A percentile compares a stretch with the other conserved stretches of the same genome.
Evolutionary conservation across 2,113 vertebrate species (phyloP).

Genomic region (Hippocampus abdominalis): DNA sequence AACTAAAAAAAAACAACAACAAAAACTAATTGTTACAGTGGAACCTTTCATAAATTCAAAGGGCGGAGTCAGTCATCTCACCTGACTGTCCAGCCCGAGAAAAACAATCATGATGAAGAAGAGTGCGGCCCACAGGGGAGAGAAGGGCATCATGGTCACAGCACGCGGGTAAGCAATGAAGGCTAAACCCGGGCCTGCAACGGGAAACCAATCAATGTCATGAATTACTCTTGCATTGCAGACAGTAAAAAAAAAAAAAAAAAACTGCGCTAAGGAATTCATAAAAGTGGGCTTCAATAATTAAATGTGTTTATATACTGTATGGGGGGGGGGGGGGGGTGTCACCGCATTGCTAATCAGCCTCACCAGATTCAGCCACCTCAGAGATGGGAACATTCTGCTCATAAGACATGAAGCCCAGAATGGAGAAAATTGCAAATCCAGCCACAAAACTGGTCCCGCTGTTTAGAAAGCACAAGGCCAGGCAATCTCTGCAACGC

Average conservation of each 20-base stretch:
- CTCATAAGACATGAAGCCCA: constrained; percentile 94
- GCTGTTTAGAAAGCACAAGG: constrained; percentile 90
- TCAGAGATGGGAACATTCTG: constrained; percentile 90
- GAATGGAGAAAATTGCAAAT: constrained; percentile 94
- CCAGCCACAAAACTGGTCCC: constrained; percentile 92
- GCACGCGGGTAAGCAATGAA: constrained; percentile 96
- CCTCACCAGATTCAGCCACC: constrained; percentile 90
- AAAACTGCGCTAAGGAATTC: no score
- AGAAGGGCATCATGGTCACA: constrained; percentile 93
- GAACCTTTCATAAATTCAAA: no score
- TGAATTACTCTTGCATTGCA: no score
- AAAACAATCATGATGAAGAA: constrained; percentile 94
- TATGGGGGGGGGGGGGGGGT: no score
- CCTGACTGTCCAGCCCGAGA: constrained; percentile 82
- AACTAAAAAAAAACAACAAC: constrained; percentile 77
- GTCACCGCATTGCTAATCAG: not conserved
- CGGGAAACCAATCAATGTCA: not conserved
- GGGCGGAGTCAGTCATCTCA: constrained; percentile 9
- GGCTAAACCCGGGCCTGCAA: constrained; percentile 88
- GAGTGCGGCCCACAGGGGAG: constrained; percentile 89
- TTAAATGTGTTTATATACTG: no score
- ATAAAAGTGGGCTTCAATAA: no score
- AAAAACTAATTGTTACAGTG: no score
- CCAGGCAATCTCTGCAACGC: constrained; percentile 82
- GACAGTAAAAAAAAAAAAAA: no score